phyloP scores from a whole-genome alignment of 1,140 invertebrate species.

The Antheraea pernyi region DNA sequence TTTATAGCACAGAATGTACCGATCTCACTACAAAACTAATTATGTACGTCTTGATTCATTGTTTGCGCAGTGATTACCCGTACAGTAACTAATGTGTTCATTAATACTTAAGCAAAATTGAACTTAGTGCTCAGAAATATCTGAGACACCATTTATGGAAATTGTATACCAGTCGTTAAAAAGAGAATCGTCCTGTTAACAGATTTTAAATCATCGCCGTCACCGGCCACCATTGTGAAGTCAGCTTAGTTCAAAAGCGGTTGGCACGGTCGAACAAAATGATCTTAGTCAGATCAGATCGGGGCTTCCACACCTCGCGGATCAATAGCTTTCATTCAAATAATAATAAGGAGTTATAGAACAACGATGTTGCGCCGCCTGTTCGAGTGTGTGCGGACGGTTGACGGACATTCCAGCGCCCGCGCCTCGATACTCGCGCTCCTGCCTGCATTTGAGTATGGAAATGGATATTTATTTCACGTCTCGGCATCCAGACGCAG shows the following conservation, averaged over 20 bases:
- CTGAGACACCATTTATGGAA: slow-evolving; percentile 74
- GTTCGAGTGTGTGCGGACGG: slow-evolving; percentile 26
- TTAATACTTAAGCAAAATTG: slow-evolving; percentile 6
- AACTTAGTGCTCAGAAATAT: slow-evolving; percentile 60
- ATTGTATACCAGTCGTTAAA: slow-evolving; percentile 77
- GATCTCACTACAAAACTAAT: slow-evolving; percentile 32
- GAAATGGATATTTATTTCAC: slow-evolving; percentile 74
- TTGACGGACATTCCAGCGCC: slow-evolving; percentile 39
- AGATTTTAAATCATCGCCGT: slow-evolving; percentile 79
- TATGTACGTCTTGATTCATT: neutral
- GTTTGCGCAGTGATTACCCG: slow-evolving; percentile 1
- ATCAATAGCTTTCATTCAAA: slow-evolving; percentile 78
- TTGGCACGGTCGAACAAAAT: slow-evolving; percentile 74
- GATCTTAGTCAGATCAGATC: slow-evolving; percentile 59
- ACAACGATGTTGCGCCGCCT: slow-evolving; percentile 55
- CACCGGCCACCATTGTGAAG: slow-evolving; percentile 71
- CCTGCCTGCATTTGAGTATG: slow-evolving; percentile 62
- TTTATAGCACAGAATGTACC: slow-evolving; percentile 37
- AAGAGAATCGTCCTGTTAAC: slow-evolving; percentile 77
- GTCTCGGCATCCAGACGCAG: slow-evolving; percentile 42
- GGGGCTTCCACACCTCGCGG: slow-evolving; percentile 69
- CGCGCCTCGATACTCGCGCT: slow-evolving; percentile 28
- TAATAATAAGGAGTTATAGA: slow-evolving; percentile 78
- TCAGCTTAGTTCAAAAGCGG: slow-evolving; percentile 76
- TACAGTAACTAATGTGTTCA: neutral